Base-by-base conservation (phyloP, 1,140 invertebrate species). In the Lepidurus apus region DNA sequence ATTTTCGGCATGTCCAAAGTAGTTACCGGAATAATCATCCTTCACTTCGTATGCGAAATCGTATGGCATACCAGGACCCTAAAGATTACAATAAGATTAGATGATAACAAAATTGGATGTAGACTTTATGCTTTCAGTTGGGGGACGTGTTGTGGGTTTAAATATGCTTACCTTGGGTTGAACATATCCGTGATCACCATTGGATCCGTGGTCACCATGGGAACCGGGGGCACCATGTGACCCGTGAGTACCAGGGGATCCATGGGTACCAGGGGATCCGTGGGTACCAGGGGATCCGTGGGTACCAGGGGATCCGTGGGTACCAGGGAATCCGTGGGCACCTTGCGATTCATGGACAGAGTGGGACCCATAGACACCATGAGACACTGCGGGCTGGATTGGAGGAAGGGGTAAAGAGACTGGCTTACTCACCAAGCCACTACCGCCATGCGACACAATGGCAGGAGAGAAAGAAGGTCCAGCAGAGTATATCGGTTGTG, bases 21-120 rank as follows among this genome's bases (percentile, higher is more conserved):
- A 65, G 17, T 73, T 42, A 65, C 53, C 53, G 21, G 53, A 13
- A 13, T 75, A 43, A 73, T 24, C 24, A 44, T 78, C 78, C 17
- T 78, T 44, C n/a, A 78, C 78, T n/a, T 43, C 78, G 42, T 78
- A 78, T 7, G 42, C 42, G 11, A 78, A 78, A 45, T 45, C 53
- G 42, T 77, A 77, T 13, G 76, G 76, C 53, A 65, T 65, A n/a
- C 53, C 53, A 65, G 53, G 53, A 65, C 53, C 53, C 53, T 65
- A 65, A 7, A 47, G 17, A 47, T 47, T 10, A 47, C 10, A 47
- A 34, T 4, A 34, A 34, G 34, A 34, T 34, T 34, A 34, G 34
- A 34, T 34, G 34, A 34, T 34, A 34, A 34, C 4, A 34, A 34
- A 34, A 34, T 34, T 34, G 34, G 3, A 34, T 0, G 2, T 34